Conservation (phyloP, 2,113 vertebrate species). For the Bos javanicus region DNA sequence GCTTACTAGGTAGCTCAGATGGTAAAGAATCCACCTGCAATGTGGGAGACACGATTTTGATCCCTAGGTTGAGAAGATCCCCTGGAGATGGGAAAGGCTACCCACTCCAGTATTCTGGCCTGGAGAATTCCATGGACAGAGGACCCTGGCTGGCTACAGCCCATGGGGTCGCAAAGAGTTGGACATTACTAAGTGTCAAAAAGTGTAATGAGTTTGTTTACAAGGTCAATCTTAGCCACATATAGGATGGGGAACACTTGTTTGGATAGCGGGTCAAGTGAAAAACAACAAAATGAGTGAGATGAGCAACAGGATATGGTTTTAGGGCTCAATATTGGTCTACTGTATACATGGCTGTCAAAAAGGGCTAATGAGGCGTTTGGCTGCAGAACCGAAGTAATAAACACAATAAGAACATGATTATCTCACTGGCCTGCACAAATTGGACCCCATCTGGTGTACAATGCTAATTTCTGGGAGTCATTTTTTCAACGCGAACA, state of each 20-base stretch:
- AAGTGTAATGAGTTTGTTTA: not conserved
- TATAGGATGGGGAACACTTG: not conserved
- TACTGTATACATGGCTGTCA: not conserved
- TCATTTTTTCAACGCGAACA: not conserved
- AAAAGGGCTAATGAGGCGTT: not conserved
- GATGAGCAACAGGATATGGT: not conserved
- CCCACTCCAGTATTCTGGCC: not conserved
- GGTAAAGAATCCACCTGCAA: not conserved
- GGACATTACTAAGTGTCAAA: not conserved
- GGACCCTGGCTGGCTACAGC: not conserved
- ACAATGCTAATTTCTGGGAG: not conserved
- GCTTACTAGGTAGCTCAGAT: not conserved
- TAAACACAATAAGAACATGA: not conserved
- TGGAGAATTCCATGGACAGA: not conserved
- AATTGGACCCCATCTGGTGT: not conserved
- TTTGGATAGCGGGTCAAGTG: not conserved
- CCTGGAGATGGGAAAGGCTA: not conserved
- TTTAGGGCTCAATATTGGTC: not conserved
- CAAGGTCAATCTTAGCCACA: not conserved
- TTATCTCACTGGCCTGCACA: not conserved
- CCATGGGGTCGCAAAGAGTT: not conserved
- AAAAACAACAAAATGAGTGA: not conserved
- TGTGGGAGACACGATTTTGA: accelerated
- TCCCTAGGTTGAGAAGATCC: not conserved
- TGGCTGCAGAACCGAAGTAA: not conserved